Evolutionary conservation across 2,888 invertebrate species (phyloP).

Genomic region (Caenorhabditis sp.): DNA sequence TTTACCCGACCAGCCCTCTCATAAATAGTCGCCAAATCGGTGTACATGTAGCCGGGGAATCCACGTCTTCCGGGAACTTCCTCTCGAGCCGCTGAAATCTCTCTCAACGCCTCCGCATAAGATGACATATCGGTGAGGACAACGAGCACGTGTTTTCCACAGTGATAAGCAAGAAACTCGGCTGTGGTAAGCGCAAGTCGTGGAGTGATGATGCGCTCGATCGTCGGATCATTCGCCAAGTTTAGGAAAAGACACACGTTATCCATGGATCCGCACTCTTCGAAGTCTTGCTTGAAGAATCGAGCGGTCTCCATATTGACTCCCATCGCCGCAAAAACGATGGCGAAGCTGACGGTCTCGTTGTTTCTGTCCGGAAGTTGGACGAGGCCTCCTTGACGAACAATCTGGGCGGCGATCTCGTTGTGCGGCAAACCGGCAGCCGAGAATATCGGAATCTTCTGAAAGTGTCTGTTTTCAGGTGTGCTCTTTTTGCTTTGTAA

Average conservation of each 20-base stretch:
- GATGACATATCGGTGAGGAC: conserved; percentile 99
- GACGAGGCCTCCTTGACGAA: conserved; percentile 86
- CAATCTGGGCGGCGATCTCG: conserved; percentile 86
- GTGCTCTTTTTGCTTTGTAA: no score
- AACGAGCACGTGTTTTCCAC: conserved; percentile 98
- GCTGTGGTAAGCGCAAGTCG: conserved; percentile 96
- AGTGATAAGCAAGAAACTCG: conserved; percentile 98
- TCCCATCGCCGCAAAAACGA: conserved; percentile 99
- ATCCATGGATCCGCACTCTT: conserved; percentile 92
- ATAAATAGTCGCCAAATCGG: conserved; percentile 99
- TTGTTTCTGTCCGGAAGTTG: conserved; percentile 83
- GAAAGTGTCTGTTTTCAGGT: no score
- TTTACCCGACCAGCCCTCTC: conserved; percentile 98
- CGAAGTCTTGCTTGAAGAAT: conserved; percentile 93
- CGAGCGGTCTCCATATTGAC: conserved; percentile 92
- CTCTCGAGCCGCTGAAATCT: conserved; percentile 95
- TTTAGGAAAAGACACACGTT: conserved; percentile 99
- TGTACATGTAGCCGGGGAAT: conserved; percentile 99
- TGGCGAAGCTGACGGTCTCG: conserved; percentile 89
- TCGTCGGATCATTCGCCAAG: conserved; percentile 98
- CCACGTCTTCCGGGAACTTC: conserved; percentile 99
- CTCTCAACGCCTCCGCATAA: conserved; percentile 98
- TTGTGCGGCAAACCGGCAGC: conserved; percentile 99
- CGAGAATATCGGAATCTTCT: conserved; percentile 99
- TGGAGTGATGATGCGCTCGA: conserved; percentile 98